Evolutionary conservation across 35 echinoderm and acorn worm species (phyloP), one percentile per base, ranked within the genome.

Genomic region (Ophioderma brevispina): DNA sequence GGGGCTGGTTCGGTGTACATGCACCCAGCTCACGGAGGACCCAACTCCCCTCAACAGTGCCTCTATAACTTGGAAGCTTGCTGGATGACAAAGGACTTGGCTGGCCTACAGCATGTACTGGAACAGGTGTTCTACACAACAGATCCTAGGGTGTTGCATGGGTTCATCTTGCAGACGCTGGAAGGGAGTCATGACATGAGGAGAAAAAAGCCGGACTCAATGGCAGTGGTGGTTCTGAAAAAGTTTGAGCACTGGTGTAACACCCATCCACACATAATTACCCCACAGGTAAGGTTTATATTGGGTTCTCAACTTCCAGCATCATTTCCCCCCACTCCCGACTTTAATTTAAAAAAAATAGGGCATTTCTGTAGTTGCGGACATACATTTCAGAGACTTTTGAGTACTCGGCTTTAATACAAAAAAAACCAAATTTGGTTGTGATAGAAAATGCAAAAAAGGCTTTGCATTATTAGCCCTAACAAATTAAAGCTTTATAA

Each of bases 161-260:
- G 81, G 18, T 91, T 91, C 31, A 81, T 91, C 13, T 56, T 91
- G 38, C 81, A 91, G 32, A 39, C 79, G 19, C 34, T 91, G 35
- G 90, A 91, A 31, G 75, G 84, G 31, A 91, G 90, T 38, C 40
- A 83, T 42, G 90, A 91, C 40, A 38, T 91, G 21, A 63, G 82
- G 25, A 84, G 82, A 70, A 91, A 76, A 70, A 91, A 91, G 42
- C 82, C 70, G 1, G 82, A 84, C n/a, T 64, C 90, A 55, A 38
- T 91, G 4, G 90, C 38, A 25, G 13, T 91, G 32, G 17, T 85
- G 1, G 33, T 91, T 38, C 75, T 91, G 15, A 77, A 41, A 76
- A 52, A 86, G 82, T 91, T 91, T 78, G 81, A 79, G 1, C 5
- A 38, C n/a, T 78, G 82, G 90, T 42, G 70, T 0, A 31, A 85